Base-by-base conservation (phyloP, 1,140 invertebrate species). In the Drosophila sp. region DNA sequence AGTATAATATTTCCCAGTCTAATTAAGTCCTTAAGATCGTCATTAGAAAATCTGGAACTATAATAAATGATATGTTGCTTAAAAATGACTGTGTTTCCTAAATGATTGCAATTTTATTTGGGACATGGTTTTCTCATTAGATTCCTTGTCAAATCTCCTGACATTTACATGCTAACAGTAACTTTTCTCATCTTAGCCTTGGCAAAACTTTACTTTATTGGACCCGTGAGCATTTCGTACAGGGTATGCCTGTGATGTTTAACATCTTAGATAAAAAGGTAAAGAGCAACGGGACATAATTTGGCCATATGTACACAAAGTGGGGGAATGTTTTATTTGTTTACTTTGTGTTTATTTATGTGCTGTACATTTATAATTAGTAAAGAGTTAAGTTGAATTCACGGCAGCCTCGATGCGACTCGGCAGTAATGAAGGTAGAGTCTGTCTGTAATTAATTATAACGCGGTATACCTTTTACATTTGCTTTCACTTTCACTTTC, bases 361-460 rank as follows among this genome's bases (percentile, higher is more conserved):
- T 56, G 54, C 66, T 67, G 43, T 76, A 78, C 75, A 86, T 89
- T 86, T 70, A 66, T 82, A 86, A 86, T 86, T 82, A 87, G 66
- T 46, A 16, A 21, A 57, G 51, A 43, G 41, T 53, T 61, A 71
- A 81, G 75, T 72, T 71, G 65, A 76, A 51, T 72, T 40, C 32
- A 5, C 14, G 7, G 21, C 0, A 29, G 58, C 3, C 14, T 16
- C 32, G 21, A 27, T 38, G 25, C 25, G 25, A 40, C 71, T 46
- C 14, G 56, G 27, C 65, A 69, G 63, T 70, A 74, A 70, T 74
- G 70, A 63, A 63, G 40, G 69, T 13, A 18, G 27, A 34, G 36
- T 36, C 43, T 57, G 32, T 51, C 16, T 36, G 40, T n/a, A 27
- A 29, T n/a, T 13, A 50, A 36, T 54, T 43, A 34, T 63, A 45